phyloP scores from a whole-genome alignment of 2,888 invertebrate species.

The Netelia fuscicornis region DNA sequence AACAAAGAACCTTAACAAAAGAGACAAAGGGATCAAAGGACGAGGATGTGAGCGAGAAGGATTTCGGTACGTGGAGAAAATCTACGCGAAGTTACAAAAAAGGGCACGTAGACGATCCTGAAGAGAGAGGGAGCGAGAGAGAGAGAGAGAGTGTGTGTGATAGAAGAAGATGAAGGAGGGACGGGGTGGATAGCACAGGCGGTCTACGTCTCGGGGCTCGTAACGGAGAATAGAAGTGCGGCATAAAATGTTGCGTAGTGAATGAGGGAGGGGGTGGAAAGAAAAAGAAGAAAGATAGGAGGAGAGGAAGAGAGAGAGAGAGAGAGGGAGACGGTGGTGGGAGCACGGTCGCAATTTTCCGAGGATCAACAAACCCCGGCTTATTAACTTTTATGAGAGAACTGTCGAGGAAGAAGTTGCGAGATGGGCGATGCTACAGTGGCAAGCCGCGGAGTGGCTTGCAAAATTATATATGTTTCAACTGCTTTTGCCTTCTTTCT shows the following conservation, averaged over 20 bases:
- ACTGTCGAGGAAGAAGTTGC: slow-evolving; percentile 74
- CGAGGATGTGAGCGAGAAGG: slow-evolving; percentile 52
- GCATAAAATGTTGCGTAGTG: slow-evolving; percentile 76
- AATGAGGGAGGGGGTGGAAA: slow-evolving; percentile 23
- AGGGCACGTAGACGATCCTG: slow-evolving; percentile 31
- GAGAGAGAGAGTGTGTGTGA: slow-evolving; percentile 34
- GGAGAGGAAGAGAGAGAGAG: slow-evolving; percentile 5
- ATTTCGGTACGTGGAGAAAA: slow-evolving; percentile 32
- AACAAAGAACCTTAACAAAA: slow-evolving; percentile 17
- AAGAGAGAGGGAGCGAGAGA: slow-evolving; percentile 32
- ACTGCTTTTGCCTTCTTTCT: slow-evolving; percentile 34
- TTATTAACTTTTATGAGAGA: slow-evolving; percentile 82
- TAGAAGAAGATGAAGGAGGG: slow-evolving; percentile 10
- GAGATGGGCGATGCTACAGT: slow-evolving; percentile 65
- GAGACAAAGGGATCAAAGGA: slow-evolving; percentile 37
- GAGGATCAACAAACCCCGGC: slow-evolving; percentile 81
- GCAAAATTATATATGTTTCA: slow-evolving; percentile 68
- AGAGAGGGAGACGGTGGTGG: slow-evolving; percentile 20
- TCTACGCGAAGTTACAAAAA: slow-evolving; percentile 4
- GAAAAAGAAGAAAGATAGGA: background rate
- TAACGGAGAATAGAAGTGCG: slow-evolving; percentile 75
- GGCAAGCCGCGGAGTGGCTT: slow-evolving; percentile 62
- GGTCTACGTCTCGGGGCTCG: slow-evolving; percentile 60
- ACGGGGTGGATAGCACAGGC: background rate
- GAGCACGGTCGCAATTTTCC: slow-evolving; percentile 78